A percentile compares a stretch with the other conserved stretches of the same genome.
Conservation (phyloP, 2,113 vertebrate genomes). For the Lampris megalopsis region DNA sequence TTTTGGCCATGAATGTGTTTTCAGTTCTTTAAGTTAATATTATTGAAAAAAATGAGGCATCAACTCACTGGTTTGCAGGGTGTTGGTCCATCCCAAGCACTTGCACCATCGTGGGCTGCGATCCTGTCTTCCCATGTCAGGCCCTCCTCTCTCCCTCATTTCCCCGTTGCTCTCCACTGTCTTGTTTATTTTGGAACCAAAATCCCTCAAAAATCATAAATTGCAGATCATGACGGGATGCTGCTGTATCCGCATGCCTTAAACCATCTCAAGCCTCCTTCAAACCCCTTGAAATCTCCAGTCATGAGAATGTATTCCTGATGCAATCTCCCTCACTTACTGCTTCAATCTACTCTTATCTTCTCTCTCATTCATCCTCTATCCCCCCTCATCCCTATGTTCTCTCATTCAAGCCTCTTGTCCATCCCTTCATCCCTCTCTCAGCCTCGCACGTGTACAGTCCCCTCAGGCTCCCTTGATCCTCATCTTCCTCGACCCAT, state of each 20-base stretch:
- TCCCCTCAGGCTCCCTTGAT: constrained; percentile 42
- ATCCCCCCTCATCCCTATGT: constrained; percentile 23
- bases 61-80: neutral
- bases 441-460: constrained; percentile 21
- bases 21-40: too few species aligned
- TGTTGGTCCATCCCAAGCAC: constrained; percentile 17
- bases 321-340: constrained; percentile 23
- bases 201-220: constrained; percentile 17
- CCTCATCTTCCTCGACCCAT: constrained; percentile 34
- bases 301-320: constrained; percentile 17
- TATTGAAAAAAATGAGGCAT: too few species aligned
- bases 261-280: constrained; percentile 26
- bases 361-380: constrained; percentile 7
- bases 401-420: constrained; percentile 32
- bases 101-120: constrained; percentile 33
- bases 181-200: constrained; percentile 6
- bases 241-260: neutral
- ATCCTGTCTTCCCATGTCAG: neutral
- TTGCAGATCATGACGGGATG: neutral
- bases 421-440: constrained; percentile 39
- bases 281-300: constrained; percentile 40
- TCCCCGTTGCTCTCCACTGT: constrained; percentile 18
- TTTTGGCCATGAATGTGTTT: too few species aligned
- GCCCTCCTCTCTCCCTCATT: neutral
- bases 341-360: constrained; percentile 19